Percentiles rank a stretch among this genome's conserved stretches.
These are phyloP conservation scores for Anas acuta DNA, from an alignment of 2,797 vertebrate species.

Conservation along the genomic window DNA sequence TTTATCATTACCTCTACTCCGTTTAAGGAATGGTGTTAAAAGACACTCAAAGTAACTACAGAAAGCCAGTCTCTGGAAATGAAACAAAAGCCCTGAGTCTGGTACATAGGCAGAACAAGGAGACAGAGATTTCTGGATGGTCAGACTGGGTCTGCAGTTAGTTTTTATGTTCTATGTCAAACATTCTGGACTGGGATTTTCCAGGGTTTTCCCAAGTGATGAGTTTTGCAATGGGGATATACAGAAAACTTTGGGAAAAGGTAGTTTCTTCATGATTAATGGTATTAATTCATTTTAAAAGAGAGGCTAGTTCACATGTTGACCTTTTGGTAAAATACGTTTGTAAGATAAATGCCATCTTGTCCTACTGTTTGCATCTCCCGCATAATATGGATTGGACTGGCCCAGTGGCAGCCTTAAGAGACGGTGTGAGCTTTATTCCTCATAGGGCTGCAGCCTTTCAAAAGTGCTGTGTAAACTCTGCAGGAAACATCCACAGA, in stretches of 20 bases:
- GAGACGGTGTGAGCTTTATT: not conserved
- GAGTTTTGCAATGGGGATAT: not conserved
- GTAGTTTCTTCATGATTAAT: not conserved
- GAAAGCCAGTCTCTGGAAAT: not conserved
- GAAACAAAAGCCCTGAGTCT: not conserved
- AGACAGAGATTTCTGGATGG: not conserved
- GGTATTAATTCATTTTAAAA: not conserved
- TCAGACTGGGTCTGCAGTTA: not conserved
- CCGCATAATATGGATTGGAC: not conserved
- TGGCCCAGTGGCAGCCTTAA: not conserved
- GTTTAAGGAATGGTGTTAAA: not conserved
- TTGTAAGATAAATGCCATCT: not conserved
- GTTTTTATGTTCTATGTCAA: not conserved
- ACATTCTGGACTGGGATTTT: not conserved
- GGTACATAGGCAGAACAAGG: not conserved
- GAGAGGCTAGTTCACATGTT: not conserved
- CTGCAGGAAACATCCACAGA: not conserved
- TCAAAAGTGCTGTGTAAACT: not conserved
- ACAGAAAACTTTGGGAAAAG: not conserved
- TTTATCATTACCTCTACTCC: not conserved
- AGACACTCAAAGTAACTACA: not conserved
- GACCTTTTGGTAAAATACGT: not conserved
- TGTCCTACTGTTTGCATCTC: not conserved
- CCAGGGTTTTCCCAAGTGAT: not conserved
- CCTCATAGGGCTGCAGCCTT: not conserved